Evolutionary conservation across 2,113 vertebrate species (phyloP), one percentile per base, ranked within the genome.

Genomic region (Siniperca chuatsi): DNA sequence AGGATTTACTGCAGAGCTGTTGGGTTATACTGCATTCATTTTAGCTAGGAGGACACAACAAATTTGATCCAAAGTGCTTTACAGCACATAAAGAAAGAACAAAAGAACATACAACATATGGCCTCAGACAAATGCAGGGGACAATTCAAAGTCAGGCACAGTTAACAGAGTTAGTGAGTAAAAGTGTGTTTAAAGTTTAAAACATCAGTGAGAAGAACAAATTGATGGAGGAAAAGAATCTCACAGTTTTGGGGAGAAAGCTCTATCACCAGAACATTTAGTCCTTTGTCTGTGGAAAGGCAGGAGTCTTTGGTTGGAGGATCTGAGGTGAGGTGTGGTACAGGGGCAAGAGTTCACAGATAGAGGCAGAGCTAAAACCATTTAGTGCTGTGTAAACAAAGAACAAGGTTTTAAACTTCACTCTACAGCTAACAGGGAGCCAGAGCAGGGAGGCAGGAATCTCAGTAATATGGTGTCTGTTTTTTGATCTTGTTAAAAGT

Each of bases 401-500:
- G 78, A 73, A 57, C 29, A 42, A 58, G 54, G 40, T 44, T 78
- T 82, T 37, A 50, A 81, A 33, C 40, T 40, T 55, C 54, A 44
- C 44, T 29, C 44, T 50, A 2, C 60, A 23, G 58, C 68, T 21
- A 81, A 66, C 72, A 4, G 29, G 67, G 62, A 71, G 73, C 21
- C 58, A 4, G 40, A 58, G 44, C 37, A 23, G 12, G 20, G 73
- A 57, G 68, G 54, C 40, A 33, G 61, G 35, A 80, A 29, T 35
- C 68, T 50, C 52, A 20, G 21, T 67, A 44, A 80, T 33, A 20
- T 50, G 35, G 0, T 64, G 57, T 81, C 58, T 78, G 33, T 42
- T 74, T 78, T 75, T 60, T 85, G 64, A 87, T 85, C 76, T 85
- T 29, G 78, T 79, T 72, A 62, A 76, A 82, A 85, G 73, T 73